Conservation (phyloP, 2,113 vertebrate species). For the Gymnorhina tibicen region DNA sequence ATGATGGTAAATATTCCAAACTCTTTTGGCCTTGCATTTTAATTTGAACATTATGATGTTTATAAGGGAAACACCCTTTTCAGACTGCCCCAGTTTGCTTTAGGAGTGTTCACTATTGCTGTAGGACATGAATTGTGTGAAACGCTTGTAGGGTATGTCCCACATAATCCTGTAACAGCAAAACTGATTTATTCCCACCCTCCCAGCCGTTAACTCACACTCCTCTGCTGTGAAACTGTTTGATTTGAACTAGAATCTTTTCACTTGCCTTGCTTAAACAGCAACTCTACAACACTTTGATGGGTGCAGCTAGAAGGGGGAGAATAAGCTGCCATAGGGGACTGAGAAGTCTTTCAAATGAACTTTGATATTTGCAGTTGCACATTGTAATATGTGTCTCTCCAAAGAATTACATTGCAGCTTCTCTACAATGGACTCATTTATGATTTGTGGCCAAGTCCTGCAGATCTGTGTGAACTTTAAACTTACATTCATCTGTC, state of each 20-base stretch:
- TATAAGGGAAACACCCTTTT: constrained; percentile 1
- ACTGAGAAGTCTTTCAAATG: neutral
- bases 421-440: neutral
- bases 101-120: neutral
- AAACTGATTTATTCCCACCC: neutral
- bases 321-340: neutral
- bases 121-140: neutral
- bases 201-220: neutral
- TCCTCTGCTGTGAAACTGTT: neutral
- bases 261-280: neutral
- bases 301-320: neutral
- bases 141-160: neutral
- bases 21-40: neutral
- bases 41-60: neutral
- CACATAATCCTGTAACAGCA: neutral
- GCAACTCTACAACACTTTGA: neutral
- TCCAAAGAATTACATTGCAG: neutral
- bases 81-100: neutral
- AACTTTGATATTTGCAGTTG: neutral
- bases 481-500: constrained; percentile 1
- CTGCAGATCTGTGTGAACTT: constrained; percentile 24
- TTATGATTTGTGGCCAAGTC: neutral
- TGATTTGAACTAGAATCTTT: neutral
- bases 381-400: neutral
- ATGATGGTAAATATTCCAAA: neutral